These are phyloP conservation scores for Plebejus argus DNA, from an alignment of 2,888 invertebrate species.

Conservation along the genomic window DNA sequence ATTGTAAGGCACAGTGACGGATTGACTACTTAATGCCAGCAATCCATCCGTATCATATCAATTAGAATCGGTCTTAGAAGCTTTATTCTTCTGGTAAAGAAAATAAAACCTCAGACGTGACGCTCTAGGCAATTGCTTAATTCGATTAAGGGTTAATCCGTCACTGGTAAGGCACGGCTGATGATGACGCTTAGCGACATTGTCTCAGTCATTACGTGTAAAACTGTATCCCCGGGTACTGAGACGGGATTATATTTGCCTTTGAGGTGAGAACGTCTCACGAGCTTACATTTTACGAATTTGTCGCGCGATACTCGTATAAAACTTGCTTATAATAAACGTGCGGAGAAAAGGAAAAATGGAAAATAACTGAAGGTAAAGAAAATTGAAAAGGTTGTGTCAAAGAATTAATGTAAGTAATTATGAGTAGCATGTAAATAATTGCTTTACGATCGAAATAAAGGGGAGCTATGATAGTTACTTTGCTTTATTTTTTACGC, in stretches of 20 bases:
- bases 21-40: too few relatives aligned
- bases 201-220: conserved; percentile 9
- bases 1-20: too few relatives aligned
- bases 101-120: too few relatives aligned
- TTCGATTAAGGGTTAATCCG: too few relatives aligned
- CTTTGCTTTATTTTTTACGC: too few relatives aligned
- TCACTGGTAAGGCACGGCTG: background rate
- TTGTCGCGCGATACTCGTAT: background rate
- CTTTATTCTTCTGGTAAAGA: too few relatives aligned
- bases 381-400: background rate
- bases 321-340: background rate
- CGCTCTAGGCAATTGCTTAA: too few relatives aligned
- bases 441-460: background rate
- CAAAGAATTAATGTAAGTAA: background rate
- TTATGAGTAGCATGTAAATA: background rate
- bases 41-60: too few relatives aligned
- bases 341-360: background rate
- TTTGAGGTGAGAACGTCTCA: background rate
- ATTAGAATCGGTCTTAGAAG: too few relatives aligned
- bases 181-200: background rate
- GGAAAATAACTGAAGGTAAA: background rate
- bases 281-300: background rate
- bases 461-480: too few relatives aligned
- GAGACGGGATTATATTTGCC: background rate
- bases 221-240: background rate